Conservation (phyloP, 2,797 vertebrate genomes). For the Podarcis siculus region DNA sequence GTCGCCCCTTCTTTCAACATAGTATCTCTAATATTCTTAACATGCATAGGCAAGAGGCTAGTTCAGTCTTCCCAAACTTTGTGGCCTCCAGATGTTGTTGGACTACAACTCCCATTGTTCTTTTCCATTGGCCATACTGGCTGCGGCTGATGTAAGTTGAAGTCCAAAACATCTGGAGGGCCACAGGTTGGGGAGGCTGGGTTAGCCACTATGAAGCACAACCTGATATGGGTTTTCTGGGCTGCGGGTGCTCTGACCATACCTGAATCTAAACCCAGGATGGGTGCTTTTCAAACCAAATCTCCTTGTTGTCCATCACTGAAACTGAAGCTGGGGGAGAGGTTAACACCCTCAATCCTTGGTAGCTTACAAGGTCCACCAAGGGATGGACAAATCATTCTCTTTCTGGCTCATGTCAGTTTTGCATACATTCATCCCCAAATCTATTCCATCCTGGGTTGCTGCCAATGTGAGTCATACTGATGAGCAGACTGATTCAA, state of each 20-base stretch:
- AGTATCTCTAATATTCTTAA: neutral
- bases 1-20: too few relatives aligned
- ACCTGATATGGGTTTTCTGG: neutral
- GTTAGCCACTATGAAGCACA: neutral
- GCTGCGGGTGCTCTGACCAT: too few relatives aligned
- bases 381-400: neutral
- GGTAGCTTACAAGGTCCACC: neutral
- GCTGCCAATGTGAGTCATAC: too few relatives aligned
- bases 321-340: neutral
- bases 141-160: neutral
- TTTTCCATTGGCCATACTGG: neutral
- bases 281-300: neutral
- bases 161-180: neutral
- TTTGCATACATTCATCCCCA: neutral
- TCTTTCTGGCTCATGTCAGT: neutral
- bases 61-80: neutral
- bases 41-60: neutral
- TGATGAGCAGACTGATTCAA: too few relatives aligned
- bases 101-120: too few relatives aligned
- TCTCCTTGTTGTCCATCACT: neutral
- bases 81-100: neutral
- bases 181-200: too few relatives aligned
- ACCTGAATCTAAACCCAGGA: neutral
- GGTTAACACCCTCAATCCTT: neutral
- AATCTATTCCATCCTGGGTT: neutral